A percentile compares a stretch with the other conserved stretches of the same genome.
Conservation (phyloP, 2,888 invertebrate genomes). For the Ophion ellenae region DNA sequence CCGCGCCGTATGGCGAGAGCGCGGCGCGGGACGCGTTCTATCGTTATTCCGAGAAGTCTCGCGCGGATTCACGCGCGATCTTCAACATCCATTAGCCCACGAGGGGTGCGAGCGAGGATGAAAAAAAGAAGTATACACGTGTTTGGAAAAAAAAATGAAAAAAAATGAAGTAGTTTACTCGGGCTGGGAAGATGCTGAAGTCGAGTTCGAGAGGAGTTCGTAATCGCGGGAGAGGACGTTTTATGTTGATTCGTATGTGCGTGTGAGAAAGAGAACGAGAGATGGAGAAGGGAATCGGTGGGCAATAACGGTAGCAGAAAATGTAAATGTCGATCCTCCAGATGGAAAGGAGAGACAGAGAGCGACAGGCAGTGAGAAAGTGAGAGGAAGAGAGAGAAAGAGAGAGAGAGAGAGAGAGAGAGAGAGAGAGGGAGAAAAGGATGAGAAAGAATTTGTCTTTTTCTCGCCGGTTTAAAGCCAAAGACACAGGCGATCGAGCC, state of each 20-base stretch:
- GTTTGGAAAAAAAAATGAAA: slow-evolving; percentile 41
- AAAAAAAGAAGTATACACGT: slow-evolving; percentile 49
- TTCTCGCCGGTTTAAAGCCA: slow-evolving; percentile 22
- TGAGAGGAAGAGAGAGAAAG: slow-evolving; percentile 1
- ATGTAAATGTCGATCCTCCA: slow-evolving; percentile 79
- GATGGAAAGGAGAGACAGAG: slow-evolving; percentile 67
- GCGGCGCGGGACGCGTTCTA: neutral
- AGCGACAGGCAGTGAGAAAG: slow-evolving; percentile 22
- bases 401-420: slow-evolving; percentile 26
- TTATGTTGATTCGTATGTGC: slow-evolving; percentile 66
- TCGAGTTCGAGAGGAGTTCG: slow-evolving; percentile 42
- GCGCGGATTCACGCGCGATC: slow-evolving; percentile 30
- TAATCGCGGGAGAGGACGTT: slow-evolving; percentile 50
- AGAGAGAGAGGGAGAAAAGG: slow-evolving; percentile 8
- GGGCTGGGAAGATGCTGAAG: slow-evolving; percentile 40
- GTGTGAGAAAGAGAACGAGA: slow-evolving; percentile 7
- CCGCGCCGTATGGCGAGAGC: neutral
- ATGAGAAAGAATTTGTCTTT: slow-evolving; percentile 26
- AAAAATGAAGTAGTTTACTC: slow-evolving; percentile 54
- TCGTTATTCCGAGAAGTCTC: slow-evolving; percentile 36
- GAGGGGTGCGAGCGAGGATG: slow-evolving; percentile 25
- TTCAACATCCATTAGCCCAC: slow-evolving; percentile 59
- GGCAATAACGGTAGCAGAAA: slow-evolving; percentile 79
- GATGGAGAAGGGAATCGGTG: slow-evolving; percentile 60
- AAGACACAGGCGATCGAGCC: slow-evolving; percentile 62